Evolutionary conservation across 2,113 vertebrate genomes (phyloP), one percentile per base, ranked within the genome.

Genomic region (Halichoerus grypus): DNA sequence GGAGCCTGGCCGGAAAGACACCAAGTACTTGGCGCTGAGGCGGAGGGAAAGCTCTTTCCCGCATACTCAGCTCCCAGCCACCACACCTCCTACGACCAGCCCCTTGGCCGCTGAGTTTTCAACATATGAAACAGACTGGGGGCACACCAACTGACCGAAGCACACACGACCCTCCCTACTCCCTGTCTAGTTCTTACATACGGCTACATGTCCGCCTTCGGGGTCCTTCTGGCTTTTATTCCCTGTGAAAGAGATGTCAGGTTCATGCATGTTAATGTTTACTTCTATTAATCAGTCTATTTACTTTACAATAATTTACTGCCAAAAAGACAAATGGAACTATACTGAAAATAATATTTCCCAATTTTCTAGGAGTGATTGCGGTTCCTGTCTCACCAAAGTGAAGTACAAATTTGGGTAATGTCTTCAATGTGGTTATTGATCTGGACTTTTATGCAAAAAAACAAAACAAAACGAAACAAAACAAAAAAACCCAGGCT

Each of bases 281-380:
- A 42, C 82, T 71, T 79, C 86, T 85, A 22, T 3, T 33, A 19
- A 26, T 42, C 26, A 2, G 7, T 53, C 36, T 51, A 84, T n/a
- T 28, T 49, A 31, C 28, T 67, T 69, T 22, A 21, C 26, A 46
- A 39, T 39, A 19, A 69, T 31, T 88, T 93, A 49, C 67, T 59
- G 49, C 36, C 77, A 83, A 83, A 61, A 79, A 76, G 65, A 57
- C n/a, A 36, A 55, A 46, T 24, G 36, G 49, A 51, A 61, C 26
- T 71, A 51, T 19, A 39, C 31, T 42, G 74, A 76, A 88, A 88
- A 82, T 31, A 67, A 33, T 10, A 80, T 67, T 89, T 93, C 36
- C 18, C 7, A 42, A 24, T 69, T 63, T 84, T 59, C 39, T 67
- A 59, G 31, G 22, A 16, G 1, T 14, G 67, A 55, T 74, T 53